Base-by-base conservation (phyloP, 2,113 vertebrate species). In the Hippocampus mohnikei region DNA sequence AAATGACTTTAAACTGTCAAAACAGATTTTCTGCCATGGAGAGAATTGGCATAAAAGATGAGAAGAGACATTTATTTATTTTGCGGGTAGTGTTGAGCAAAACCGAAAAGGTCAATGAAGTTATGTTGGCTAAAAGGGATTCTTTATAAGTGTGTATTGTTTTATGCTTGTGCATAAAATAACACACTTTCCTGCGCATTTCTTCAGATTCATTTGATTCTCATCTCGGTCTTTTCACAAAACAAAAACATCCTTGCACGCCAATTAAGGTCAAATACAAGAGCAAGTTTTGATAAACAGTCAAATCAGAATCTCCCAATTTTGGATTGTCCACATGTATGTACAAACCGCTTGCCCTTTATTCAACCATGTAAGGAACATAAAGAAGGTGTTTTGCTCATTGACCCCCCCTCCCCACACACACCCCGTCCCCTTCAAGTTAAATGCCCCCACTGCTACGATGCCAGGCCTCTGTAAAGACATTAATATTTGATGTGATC, bases 401-500 rank as follows among this genome's bases (percentile, higher is more conserved):
- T 68, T 78, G 81, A 74, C 86, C 79, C 79, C 66, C 64, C 61
- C 88, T 29, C 29, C 29, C 29, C 29, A 0, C 29, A 0, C 29
- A 3, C 33, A 5, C 33, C 33, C 33, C 5, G 33, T 5, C 33
- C 5, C 33, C 33, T 37, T 37, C 33, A 87, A 72, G 84, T 92
- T 85, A 85, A 63, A 23, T 88, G 92, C 81, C 91, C 91, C 92
- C 94, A 92, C 93, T 83, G 87, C 87, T 56, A 90, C 93, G 86
- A 91, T 92, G 90, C 91, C 87, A 92, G 86, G 85, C 93, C 92
- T 90, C 85, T 88, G 91, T 88, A 88, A 92, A 89, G 89, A 83
- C 82, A 86, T 93, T 91, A 97, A 98, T 97, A 96, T 97, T 98
- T 97, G 87, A 98, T 98, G 93, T 67, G 83, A 84, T 96, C 93